Conservation (phyloP, 2,888 invertebrate species). For the Coecobrya sp. region DNA sequence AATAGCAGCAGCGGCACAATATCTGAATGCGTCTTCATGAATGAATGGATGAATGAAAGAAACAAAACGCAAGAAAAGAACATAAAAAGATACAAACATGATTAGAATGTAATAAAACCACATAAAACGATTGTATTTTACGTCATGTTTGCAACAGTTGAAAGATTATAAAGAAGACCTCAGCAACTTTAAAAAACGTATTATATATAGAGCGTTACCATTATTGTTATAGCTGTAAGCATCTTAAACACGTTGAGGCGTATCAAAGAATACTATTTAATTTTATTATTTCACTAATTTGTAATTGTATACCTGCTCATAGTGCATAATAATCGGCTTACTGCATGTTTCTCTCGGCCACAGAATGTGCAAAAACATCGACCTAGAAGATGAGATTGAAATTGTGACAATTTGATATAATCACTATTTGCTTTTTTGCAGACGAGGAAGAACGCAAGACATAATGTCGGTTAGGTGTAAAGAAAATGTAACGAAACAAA, state of each 20-base stretch:
- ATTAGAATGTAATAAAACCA: slow-evolving; percentile 27
- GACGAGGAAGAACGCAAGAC: not conserved
- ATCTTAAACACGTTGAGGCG: too few relatives aligned
- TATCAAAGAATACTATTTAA: not conserved
- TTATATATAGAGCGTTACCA: not conserved
- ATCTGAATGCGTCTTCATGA: not conserved
- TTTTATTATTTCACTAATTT: not conserved
- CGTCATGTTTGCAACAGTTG: slow-evolving; percentile 23
- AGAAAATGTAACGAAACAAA: not conserved
- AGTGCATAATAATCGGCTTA: slow-evolving; percentile 15
- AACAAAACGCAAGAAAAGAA: not conserved
- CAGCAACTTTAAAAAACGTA: not conserved
- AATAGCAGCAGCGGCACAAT: not conserved
- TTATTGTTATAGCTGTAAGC: not conserved
- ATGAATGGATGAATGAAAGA: slow-evolving; percentile 15
- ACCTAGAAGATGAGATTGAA: slow-evolving; percentile 11
- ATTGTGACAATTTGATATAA: not conserved
- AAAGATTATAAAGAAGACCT: not conserved
- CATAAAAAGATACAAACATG: slow-evolving; percentile 14
- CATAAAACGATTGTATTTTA: not conserved
- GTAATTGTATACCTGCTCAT: not conserved
- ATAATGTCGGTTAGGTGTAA: not conserved
- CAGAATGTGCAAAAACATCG: not conserved
- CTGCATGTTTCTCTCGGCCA: not conserved
- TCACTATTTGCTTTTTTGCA: not conserved